Percentiles rank a stretch among this genome's conserved stretches.
These are phyloP conservation scores for Chesias legatella DNA, from an alignment of 2,888 invertebrate species.

Conservation along the genomic window DNA sequence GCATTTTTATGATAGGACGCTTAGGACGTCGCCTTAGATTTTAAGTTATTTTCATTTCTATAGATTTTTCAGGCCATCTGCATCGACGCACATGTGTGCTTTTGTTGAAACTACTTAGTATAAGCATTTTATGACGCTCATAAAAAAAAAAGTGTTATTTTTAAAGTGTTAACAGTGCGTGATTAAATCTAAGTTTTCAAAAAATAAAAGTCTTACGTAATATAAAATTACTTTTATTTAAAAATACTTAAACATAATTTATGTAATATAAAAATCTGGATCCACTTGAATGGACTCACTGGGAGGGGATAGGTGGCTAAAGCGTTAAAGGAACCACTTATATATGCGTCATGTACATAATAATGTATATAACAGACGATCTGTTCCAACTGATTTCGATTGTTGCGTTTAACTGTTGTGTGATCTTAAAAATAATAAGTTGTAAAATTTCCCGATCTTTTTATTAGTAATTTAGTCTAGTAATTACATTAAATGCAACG, in stretches of 20 bases:
- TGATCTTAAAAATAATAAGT: too few species aligned
- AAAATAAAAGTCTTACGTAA: conserved; percentile 10
- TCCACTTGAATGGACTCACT: conserved; percentile 2
- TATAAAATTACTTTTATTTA: conserved; percentile 53
- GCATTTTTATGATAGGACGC: conserved; percentile 1
- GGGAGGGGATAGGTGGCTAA: too few species aligned
- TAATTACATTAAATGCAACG: too few species aligned
- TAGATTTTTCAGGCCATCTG: conserved; percentile 5
- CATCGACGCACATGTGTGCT: neutral
- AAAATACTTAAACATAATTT: conserved; percentile 73
- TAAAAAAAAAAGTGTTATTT: neutral
- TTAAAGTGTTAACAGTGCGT: too few species aligned
- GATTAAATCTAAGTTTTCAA: neutral
- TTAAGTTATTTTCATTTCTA: conserved; percentile 4
- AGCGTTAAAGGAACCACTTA: too few species aligned
- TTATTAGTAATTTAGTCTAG: too few species aligned
- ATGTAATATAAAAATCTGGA: conserved; percentile 56
- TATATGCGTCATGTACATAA: too few species aligned
- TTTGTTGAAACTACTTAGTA: neutral
- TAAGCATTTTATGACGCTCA: too few species aligned
- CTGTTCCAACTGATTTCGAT: too few species aligned
- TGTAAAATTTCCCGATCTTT: too few species aligned
- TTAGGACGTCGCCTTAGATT: conserved; percentile 1
- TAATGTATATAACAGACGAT: too few species aligned
- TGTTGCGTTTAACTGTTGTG: too few species aligned